Base-by-base conservation (phyloP, 2,888 invertebrate genomes). In the Eristalinus sepulchralis region DNA sequence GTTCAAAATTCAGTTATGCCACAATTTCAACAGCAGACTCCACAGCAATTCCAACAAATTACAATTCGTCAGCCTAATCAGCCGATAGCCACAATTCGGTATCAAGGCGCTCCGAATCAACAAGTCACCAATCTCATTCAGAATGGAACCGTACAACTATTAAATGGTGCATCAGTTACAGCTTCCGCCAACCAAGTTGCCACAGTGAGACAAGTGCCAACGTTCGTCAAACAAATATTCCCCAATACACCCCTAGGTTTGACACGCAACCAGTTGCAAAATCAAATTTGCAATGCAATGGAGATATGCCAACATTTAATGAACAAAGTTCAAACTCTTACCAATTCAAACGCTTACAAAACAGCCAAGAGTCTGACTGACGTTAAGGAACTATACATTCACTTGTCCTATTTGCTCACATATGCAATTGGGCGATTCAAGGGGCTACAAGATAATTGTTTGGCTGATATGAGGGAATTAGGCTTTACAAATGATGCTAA, bases 401-500 rank as follows among this genome's bases (percentile, higher is more conserved):
- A 93, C 89, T 88, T 93, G 11, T 92, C 92, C 1, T 93, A 93
- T 81, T 83, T 93, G 53, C 90, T 92, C 78, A 92, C 92, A 0
- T 93, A 93, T 77, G 92, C 92, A 0, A 91, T 92, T 71, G 93
- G 92, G 6, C 90, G 93, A 1, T 92, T 92, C 24, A 92, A 93
- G 67, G 90, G 91, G 17, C 80, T 92, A 27, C 93, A 93, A 81
- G 93, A 93, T 39, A 92, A 92, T 88, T 92, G 92, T 31, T 88
- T 91, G 31, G 89, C 90, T 11, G 92, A 92, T 87, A 92, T 93
- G 92, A 90, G 91, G 5, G 90, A 91, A n/a, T 89, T 92, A 81
- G 92, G 92, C 24, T 92, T 92, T 77, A 91, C 89, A 53, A 92
- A 90, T n/a, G 92, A 92, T 89, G 92, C 92, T 0, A 91, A 91